Percentiles rank a stretch among this genome's conserved stretches.
These are phyloP conservation scores for Thereva nobilitata DNA, from an alignment of 2,888 invertebrate species.

Conservation along the genomic window DNA sequence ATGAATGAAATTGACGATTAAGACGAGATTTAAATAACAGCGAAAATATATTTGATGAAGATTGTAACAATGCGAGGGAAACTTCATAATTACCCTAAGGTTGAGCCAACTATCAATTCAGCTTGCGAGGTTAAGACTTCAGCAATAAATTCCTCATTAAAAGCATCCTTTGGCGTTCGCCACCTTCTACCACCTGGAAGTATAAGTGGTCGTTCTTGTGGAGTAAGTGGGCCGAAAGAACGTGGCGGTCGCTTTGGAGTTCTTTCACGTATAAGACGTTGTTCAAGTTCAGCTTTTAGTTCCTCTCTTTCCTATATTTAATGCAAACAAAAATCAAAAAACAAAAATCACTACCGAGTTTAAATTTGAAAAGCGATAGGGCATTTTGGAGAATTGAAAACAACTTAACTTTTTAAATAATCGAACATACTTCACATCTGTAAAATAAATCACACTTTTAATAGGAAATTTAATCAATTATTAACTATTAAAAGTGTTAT, in stretches of 20 bases:
- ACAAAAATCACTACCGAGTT: neutral
- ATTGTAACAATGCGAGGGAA: slow-evolving; percentile 5
- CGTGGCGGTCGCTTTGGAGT: slow-evolving; percentile 59
- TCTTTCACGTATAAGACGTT: slow-evolving; percentile 60
- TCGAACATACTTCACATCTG: too few species aligned
- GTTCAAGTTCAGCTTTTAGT: slow-evolving; percentile 60
- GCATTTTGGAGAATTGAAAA: too few species aligned
- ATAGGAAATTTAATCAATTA: too few species aligned
- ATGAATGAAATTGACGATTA: slow-evolving; percentile 12
- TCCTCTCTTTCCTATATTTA: slow-evolving; percentile 44
- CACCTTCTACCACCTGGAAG: slow-evolving; percentile 78
- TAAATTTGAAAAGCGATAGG: slow-evolving; percentile 3
- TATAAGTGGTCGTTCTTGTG: slow-evolving; percentile 72
- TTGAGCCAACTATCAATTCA: slow-evolving; percentile 81
- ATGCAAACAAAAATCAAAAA: slow-evolving; percentile 10
- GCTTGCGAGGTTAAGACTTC: slow-evolving; percentile 83
- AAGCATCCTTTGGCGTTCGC: slow-evolving; percentile 83
- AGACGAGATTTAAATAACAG: slow-evolving; percentile 13
- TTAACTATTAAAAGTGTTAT: too few species aligned
- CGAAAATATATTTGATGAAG: slow-evolving; percentile 4
- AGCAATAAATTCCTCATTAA: slow-evolving; percentile 86
- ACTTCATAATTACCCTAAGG: slow-evolving; percentile 72
- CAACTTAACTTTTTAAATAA: too few species aligned
- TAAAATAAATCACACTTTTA: too few species aligned
- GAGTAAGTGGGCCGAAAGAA: slow-evolving; percentile 65